Percentiles rank a stretch among this genome's conserved stretches.
Conservation (phyloP, 2,113 vertebrate species). For the Pardalotus punctatus region DNA sequence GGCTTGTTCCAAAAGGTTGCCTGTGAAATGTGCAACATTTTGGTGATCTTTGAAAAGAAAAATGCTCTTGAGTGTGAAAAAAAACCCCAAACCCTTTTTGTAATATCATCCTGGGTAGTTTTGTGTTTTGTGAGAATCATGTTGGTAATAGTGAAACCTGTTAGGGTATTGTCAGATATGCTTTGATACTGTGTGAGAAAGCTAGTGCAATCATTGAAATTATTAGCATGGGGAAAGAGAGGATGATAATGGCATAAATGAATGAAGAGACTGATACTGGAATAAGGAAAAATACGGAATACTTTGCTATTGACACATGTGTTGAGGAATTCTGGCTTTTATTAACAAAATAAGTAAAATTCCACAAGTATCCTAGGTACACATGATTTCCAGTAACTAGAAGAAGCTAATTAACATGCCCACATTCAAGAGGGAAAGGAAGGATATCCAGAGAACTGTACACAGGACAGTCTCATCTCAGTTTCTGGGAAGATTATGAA, state of each 20-base stretch:
- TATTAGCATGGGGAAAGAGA: not conserved
- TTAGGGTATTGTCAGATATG: not conserved
- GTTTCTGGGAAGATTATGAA: not conserved
- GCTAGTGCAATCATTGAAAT: not conserved
- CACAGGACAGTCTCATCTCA: not conserved
- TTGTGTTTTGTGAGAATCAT: not conserved
- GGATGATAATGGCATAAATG: not conserved
- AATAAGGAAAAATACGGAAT: not conserved
- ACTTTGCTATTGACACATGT: not conserved
- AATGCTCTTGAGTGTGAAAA: accelerated
- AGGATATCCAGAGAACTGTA: not conserved
- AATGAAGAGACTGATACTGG: not conserved
- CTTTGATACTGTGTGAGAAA: not conserved
- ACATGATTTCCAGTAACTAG: not conserved
- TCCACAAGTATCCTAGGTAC: not conserved
- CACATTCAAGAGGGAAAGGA: not conserved
- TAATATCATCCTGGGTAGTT: not conserved
- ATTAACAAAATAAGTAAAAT: not conserved
- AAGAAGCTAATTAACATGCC: not conserved
- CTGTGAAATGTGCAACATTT: not conserved
- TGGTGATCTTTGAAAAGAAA: not conserved
- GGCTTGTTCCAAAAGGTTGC: not conserved
- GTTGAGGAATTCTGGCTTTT: not conserved
- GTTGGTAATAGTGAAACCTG: not conserved
- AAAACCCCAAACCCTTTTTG: not conserved